Percentiles rank a stretch among this genome's conserved stretches.
These are phyloP conservation scores for Poecilobothrus nobilitatus DNA, from an alignment of 2,888 invertebrate genomes.

Conservation along the genomic window DNA sequence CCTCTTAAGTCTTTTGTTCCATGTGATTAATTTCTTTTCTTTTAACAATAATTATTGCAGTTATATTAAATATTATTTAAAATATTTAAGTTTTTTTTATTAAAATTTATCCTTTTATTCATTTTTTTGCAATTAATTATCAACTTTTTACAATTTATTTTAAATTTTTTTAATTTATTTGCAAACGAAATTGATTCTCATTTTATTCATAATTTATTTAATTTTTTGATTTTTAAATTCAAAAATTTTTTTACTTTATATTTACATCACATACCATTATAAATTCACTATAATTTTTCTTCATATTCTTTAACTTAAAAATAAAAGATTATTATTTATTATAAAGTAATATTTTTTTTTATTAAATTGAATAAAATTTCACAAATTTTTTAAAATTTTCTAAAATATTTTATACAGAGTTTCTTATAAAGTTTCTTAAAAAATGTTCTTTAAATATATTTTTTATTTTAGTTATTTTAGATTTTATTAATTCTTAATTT, in stretches of 20 bases:
- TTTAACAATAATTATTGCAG: background rate
- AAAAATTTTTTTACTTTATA: background rate
- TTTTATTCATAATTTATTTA: background rate
- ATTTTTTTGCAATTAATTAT: background rate
- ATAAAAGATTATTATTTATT: background rate
- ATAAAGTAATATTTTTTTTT: background rate
- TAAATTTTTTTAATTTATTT: background rate
- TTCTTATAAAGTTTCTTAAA: background rate
- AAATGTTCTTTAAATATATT: too few species aligned
- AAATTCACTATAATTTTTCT: background rate
- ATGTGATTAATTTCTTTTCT: background rate
- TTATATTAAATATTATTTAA: background rate
- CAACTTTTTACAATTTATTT: background rate
- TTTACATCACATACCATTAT: slow-evolving; percentile 7
- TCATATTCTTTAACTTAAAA: background rate
- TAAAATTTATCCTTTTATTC: background rate
- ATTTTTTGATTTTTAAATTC: background rate
- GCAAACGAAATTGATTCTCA: background rate
- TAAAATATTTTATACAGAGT: background rate
- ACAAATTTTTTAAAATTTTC: too few species aligned
- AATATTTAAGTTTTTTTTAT: too few species aligned
- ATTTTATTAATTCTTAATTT: background rate
- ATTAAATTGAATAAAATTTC: too few species aligned
- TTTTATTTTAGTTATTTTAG: background rate
- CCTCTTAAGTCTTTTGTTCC: background rate